Evolutionary conservation across 2,888 invertebrate genomes (phyloP).

Genomic region (Athalia circularis): DNA sequence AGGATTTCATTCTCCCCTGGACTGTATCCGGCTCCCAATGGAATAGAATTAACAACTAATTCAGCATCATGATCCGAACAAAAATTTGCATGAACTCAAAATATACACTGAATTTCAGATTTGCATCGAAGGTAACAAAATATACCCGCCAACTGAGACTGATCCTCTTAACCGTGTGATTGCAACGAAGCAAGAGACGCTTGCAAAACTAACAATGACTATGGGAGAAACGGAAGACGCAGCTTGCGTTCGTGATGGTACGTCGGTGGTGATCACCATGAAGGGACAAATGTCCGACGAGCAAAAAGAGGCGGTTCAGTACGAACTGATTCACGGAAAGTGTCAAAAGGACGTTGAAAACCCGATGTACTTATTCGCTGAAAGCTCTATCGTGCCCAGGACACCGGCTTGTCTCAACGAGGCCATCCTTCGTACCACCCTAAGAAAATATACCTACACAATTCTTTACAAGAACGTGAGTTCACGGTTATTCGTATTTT

Average conservation of each 20-base stretch:
- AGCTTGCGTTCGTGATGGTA: constrained; percentile 66
- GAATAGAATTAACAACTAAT: too few species aligned
- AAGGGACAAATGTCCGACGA: constrained; percentile 68
- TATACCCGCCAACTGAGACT: constrained; percentile 53
- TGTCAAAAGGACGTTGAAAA: constrained; percentile 59
- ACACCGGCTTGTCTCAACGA: constrained; percentile 60
- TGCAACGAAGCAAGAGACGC: constrained; percentile 61
- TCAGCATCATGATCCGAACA: neutral
- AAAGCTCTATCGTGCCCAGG: constrained; percentile 60
- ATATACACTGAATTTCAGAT: constrained; percentile 55
- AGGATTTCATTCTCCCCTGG: too few species aligned
- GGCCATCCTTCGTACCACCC: constrained; percentile 59
- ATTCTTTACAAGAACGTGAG: constrained; percentile 63
- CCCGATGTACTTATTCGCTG: constrained; percentile 54
- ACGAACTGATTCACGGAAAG: constrained; percentile 56
- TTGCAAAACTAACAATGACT: constrained; percentile 62
- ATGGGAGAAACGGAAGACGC: constrained; percentile 65
- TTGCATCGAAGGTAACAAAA: constrained; percentile 69
- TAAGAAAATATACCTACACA: constrained; percentile 68
- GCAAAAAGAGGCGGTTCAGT: constrained; percentile 61
- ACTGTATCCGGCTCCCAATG: too few species aligned
- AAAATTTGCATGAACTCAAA: neutral
- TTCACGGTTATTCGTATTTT: neutral
- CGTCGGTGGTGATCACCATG: constrained; percentile 62
- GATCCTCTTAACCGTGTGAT: constrained; percentile 54